Percentiles rank a stretch among this genome's conserved stretches.
Conservation (phyloP, 2,888 invertebrate species). For the Aphrophora alni region DNA sequence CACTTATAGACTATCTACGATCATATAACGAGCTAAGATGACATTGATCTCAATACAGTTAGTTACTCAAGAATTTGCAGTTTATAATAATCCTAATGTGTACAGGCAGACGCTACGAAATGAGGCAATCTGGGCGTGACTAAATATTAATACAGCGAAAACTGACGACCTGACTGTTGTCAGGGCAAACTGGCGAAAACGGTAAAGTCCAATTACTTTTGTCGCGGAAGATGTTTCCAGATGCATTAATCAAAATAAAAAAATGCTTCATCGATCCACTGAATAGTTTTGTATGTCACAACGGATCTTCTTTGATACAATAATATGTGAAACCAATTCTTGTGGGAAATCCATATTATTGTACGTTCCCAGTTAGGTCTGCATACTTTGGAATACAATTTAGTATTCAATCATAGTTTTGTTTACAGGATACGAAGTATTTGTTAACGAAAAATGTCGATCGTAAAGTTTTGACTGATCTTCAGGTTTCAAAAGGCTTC, state of each 20-base stretch:
- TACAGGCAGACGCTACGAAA: background rate
- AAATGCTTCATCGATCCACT: background rate
- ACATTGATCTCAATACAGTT: background rate
- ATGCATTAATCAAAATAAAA: background rate
- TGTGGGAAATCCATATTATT: too few relatives aligned
- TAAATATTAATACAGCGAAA: background rate
- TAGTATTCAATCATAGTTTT: too few relatives aligned
- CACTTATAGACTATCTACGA: too few relatives aligned
- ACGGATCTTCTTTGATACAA: background rate
- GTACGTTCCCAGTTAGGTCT: too few relatives aligned
- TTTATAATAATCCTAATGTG: background rate
- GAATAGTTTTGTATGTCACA: background rate
- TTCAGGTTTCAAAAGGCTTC: too few relatives aligned
- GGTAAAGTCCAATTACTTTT: background rate
- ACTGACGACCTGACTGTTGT: background rate
- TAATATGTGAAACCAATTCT: background rate
- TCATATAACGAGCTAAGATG: too few relatives aligned
- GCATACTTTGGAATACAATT: too few relatives aligned
- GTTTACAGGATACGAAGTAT: too few relatives aligned
- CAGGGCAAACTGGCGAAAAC: background rate
- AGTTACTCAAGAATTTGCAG: background rate
- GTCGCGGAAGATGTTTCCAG: background rate
- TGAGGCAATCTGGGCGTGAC: background rate
- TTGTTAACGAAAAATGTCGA: too few relatives aligned
- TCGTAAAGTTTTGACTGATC: too few relatives aligned